phyloP scores from a whole-genome alignment of 2,888 invertebrate genomes.

The Pedicia rivosa region DNA sequence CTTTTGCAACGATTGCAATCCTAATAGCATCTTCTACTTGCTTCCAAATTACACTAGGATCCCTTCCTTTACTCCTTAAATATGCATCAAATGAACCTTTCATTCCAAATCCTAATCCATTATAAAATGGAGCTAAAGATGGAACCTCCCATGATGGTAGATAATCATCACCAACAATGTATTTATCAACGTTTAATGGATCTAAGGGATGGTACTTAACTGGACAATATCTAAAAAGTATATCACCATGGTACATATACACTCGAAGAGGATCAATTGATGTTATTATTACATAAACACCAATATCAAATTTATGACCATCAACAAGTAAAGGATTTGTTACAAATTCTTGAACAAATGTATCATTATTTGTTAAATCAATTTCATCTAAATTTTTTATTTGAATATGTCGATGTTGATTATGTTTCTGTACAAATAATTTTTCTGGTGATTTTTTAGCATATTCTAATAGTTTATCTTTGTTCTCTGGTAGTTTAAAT shows the following conservation, averaged over 20 bases:
- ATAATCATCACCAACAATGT: constrained; percentile 90
- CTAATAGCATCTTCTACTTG: constrained; percentile 66
- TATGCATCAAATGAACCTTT: constrained; percentile 74
- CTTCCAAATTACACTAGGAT: constrained; percentile 60
- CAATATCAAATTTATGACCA: constrained; percentile 92
- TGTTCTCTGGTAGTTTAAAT: constrained; percentile 69
- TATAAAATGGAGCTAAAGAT: constrained; percentile 52
- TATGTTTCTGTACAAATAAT: constrained; percentile 81
- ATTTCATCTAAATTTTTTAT: constrained; percentile 55
- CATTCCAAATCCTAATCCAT: constrained; percentile 61
- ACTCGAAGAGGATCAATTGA: constrained; percentile 79
- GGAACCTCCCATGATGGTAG: constrained; percentile 88
- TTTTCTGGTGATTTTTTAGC: constrained; percentile 46
- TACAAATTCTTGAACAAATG: constrained; percentile 85
- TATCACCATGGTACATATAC: constrained; percentile 81
- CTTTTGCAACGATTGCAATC: constrained; percentile 51
- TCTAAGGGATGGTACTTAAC: constrained; percentile 84
- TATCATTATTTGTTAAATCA: constrained; percentile 49
- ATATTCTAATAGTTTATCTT: constrained; percentile 51
- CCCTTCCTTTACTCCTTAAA: constrained; percentile 44
- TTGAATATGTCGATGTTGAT: constrained; percentile 75
- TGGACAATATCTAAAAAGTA: constrained; percentile 80
- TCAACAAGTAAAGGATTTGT: constrained; percentile 78
- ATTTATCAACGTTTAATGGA: constrained; percentile 60
- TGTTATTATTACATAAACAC: constrained; percentile 82